These are phyloP conservation scores for Daktulosphaira vitifoliae DNA, from an alignment of 1,140 invertebrate genomes.

Conservation along the genomic window DNA sequence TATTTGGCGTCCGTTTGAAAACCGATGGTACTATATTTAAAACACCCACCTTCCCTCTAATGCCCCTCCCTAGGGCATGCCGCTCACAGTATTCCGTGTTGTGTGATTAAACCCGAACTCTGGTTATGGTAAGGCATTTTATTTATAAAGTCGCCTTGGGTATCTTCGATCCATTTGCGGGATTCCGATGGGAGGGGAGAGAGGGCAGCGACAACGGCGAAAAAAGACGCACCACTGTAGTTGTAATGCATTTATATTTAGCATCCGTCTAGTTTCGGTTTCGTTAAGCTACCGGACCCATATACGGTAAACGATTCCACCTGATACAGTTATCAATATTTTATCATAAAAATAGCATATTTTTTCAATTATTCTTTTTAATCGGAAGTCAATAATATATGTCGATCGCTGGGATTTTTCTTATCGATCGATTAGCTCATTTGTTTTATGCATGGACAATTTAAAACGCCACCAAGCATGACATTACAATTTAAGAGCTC, in stretches of 20 bases:
- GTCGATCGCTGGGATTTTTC: no score
- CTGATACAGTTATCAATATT: no score
- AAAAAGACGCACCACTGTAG: background rate
- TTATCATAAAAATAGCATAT: no score
- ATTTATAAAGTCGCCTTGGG: constrained; percentile 31
- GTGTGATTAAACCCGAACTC: constrained; percentile 4
- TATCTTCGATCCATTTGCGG: background rate
- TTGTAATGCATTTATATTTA: constrained; percentile 21
- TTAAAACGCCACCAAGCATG: no score
- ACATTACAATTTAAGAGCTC: no score
- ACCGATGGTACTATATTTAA: constrained; percentile 31
- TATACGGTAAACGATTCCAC: constrained; percentile 23
- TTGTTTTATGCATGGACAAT: no score
- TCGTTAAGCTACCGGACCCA: constrained; percentile 17
- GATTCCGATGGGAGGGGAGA: background rate
- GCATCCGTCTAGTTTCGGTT: constrained; percentile 22
- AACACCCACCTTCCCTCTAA: constrained; percentile 24
- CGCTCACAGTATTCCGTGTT: background rate
- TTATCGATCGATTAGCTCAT: no score
- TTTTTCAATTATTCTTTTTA: no score
- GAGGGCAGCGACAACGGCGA: background rate
- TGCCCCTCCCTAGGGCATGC: background rate
- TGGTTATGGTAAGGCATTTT: constrained; percentile 27
- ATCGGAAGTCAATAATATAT: no score
- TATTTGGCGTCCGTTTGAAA: constrained; percentile 31